These are phyloP conservation scores for Anguilla obscura DNA, from an alignment of 2,797 vertebrate species.

Conservation along the genomic window DNA sequence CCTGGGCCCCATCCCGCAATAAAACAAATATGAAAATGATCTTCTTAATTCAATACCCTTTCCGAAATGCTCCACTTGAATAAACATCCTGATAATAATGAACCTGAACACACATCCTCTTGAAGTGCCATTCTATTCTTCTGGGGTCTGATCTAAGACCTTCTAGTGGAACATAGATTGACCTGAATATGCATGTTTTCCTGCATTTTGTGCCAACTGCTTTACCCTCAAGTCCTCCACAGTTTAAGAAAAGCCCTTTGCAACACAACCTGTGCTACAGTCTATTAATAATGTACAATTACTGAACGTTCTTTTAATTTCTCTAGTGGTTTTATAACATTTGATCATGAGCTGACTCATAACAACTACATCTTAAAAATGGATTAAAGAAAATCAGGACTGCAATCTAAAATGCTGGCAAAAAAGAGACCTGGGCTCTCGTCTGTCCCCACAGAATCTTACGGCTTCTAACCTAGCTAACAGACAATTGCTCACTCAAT, in stretches of 20 bases:
- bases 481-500: conserved; percentile 37
- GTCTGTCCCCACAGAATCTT: conserved; percentile 94
- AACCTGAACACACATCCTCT: background rate
- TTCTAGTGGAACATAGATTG: conserved; percentile 37
- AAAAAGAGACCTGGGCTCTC: conserved; percentile 86
- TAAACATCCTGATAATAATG: conserved; percentile 36
- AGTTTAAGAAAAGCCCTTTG: background rate
- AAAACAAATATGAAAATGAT: conserved; percentile 27
- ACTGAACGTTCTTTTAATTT: background rate
- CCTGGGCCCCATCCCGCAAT: conserved; percentile 17
- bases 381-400: conserved; percentile 70
- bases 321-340: background rate
- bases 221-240: conserved; percentile 57
- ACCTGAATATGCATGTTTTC: conserved; percentile 52
- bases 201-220: conserved; percentile 55
- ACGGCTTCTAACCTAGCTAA: conserved; percentile 97
- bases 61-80: conserved; percentile 12
- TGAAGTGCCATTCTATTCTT: background rate
- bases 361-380: background rate
- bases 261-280: background rate
- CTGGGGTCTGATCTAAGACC: background rate
- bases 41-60: conserved; percentile 24
- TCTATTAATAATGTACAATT: background rate
- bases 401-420: conserved; percentile 93
- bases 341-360: background rate